A percentile compares a stretch with the other conserved stretches of the same genome.
Conservation (phyloP, 2,888 invertebrate species). For the Ischnura elegans region DNA sequence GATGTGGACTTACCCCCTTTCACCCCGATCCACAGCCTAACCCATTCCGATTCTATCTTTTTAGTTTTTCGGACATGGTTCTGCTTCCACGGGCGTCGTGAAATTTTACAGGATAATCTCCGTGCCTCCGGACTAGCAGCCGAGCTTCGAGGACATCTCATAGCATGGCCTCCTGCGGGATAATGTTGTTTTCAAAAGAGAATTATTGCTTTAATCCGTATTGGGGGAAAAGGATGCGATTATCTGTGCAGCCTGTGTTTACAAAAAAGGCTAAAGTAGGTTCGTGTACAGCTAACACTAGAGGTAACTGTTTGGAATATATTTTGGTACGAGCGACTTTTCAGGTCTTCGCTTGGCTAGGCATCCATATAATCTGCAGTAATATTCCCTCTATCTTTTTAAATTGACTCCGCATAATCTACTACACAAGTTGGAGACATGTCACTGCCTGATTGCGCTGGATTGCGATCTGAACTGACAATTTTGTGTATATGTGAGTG, state of each 20-base stretch:
- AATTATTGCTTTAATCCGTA: background rate
- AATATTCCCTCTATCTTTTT: too few species aligned
- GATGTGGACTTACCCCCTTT: background rate
- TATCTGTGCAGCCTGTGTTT: background rate
- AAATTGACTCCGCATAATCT: too few species aligned
- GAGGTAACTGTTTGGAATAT: background rate
- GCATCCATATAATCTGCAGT: too few species aligned
- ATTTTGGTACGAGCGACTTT: background rate
- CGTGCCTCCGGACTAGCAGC: background rate
- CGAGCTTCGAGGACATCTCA: background rate
- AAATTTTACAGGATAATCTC: conserved; percentile 30
- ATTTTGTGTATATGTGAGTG: too few species aligned
- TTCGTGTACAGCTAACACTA: background rate
- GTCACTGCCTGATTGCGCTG: too few species aligned
- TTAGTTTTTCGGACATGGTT: conserved; percentile 7
- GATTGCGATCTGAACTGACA: too few species aligned
- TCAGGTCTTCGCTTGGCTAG: background rate
- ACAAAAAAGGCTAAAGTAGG: background rate
- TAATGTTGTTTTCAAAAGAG: background rate
- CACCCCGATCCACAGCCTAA: background rate
- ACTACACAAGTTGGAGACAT: too few species aligned
- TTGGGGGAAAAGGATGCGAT: too few species aligned
- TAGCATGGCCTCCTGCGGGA: background rate
- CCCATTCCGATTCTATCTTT: background rate
- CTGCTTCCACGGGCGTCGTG: background rate